These are phyloP conservation scores for Palythoa grandiflora DNA, from an alignment of 92 coral and sea anemone species.

Conservation along the genomic window DNA sequence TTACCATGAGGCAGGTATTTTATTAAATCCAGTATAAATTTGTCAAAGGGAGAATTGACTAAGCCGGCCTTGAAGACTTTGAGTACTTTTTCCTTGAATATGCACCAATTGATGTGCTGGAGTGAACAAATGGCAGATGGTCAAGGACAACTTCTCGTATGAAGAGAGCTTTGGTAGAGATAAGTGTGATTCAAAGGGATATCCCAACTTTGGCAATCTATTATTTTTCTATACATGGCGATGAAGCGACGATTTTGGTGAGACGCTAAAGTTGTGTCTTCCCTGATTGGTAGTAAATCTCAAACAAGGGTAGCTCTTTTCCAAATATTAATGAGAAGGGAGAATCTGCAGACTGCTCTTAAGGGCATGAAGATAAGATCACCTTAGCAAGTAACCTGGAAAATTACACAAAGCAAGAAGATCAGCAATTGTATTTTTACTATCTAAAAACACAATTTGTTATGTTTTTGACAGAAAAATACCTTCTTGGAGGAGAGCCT, in stretches of 20 bases:
- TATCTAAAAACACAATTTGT: conserved; percentile 1
- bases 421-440: conserved; percentile 23
- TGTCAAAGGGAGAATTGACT: conserved; percentile 18
- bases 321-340: conserved; percentile 42
- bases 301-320: conserved; percentile 43
- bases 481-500: conserved; percentile 39
- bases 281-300: conserved; percentile 46
- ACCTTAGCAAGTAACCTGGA: conserved; percentile 52
- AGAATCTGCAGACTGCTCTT: conserved; percentile 42
- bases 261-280: conserved; percentile 41
- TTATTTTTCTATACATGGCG: conserved; percentile 28
- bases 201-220: conserved; percentile 37
- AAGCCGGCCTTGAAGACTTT: not conserved
- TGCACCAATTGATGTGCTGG: conserved; percentile 6
- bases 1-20: not conserved
- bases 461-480: conserved; percentile 4
- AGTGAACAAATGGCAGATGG: conserved; percentile 27
- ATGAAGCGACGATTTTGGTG: conserved; percentile 33
- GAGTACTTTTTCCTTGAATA: conserved; percentile 11
- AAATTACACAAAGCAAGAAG: conserved; percentile 53
- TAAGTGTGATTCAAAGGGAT: conserved; percentile 32
- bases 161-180: conserved; percentile 17
- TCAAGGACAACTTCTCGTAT: conserved; percentile 14
- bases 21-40: not conserved
- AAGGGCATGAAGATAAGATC: conserved; percentile 48